A percentile compares a stretch with the other conserved stretches of the same genome.
Conservation (phyloP, 2,113 vertebrate species). For the Emydura subglobosa region DNA sequence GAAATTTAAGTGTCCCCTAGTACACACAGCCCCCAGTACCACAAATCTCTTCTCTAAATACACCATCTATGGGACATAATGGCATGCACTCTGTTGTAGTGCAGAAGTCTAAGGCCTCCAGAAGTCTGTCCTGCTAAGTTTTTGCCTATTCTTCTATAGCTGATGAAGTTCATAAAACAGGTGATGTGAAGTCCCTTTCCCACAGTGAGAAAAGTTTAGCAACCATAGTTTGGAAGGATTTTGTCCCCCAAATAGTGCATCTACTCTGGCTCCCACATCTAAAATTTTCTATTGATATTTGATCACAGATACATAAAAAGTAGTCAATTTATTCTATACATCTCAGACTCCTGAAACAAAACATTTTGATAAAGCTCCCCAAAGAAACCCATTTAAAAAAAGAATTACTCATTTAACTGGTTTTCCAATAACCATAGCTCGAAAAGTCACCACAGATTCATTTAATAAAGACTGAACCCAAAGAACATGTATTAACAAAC, state of each 20-base stretch:
- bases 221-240: neutral
- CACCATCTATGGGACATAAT: neutral
- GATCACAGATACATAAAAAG: neutral
- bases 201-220: neutral
- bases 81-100: neutral
- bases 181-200: neutral
- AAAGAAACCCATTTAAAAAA: neutral
- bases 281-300: neutral
- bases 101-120: neutral
- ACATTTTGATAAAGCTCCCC: neutral
- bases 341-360: neutral
- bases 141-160: neutral
- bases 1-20: too few species aligned
- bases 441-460: neutral
- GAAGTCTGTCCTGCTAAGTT: neutral
- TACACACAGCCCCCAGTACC: too few species aligned
- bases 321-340: neutral
- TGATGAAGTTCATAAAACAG: neutral
- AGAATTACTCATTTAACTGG: neutral
- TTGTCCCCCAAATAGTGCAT: neutral
- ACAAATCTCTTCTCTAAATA: too few species aligned
- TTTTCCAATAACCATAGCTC: neutral
- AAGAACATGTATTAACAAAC: conserved; percentile 69
- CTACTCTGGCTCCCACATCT: neutral
- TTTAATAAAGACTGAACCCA: neutral